Base-by-base conservation (phyloP, 37 sponge, comb jelly and placozoan species). In the Oscarella lobularis region DNA sequence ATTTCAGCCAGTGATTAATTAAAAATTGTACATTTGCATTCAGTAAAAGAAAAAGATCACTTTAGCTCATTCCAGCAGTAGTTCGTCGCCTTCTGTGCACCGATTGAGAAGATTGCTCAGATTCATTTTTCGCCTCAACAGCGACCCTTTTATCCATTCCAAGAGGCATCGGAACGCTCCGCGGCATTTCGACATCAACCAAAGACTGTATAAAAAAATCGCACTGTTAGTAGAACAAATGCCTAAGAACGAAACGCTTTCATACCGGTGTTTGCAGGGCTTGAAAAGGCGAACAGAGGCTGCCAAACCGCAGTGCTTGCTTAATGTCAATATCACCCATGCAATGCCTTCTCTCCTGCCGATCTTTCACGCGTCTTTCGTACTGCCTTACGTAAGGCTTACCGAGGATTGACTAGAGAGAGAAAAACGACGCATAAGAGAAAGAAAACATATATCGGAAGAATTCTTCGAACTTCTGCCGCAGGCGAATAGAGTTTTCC, bases 281-380 rank as follows among this genome's bases (percentile, higher is more conserved):
- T 68, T 91, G 94, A 70, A 87, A 95, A 0, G 96, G 90, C 4
- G 90, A 91, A 33, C 89, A 90, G 36, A 83, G 73, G 33, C 67
- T 66, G 20, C 93, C 90, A 69, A 95, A 86, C 38, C 85, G 73
- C 40, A 88, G 84, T 5, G 83, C 83, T 29, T 84, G 41, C 65
- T 74, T 77, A 0, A 71, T 35, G 72, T 92, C 83, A 37, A 88
- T 60, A 2, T 76, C 90, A 36, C 90, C 74, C 32, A 77, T 83
- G 33, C 80, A 55, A 0, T 77, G 38, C 35, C 93, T 67, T 37
- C 96, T 84, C 38, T 87, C 87, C 40, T 81, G 78, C 32, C 81
- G 35, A 39, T 54, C 79, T 14, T 31, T 75, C 93, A 92, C 85
- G 9, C 90, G 79, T 5, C 48, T 34, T 2, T 85, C 41, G 1